Evolutionary conservation across 2,113 vertebrate genomes (phyloP), one percentile per base, ranked within the genome.

Genomic region (Centropus unirufus): DNA sequence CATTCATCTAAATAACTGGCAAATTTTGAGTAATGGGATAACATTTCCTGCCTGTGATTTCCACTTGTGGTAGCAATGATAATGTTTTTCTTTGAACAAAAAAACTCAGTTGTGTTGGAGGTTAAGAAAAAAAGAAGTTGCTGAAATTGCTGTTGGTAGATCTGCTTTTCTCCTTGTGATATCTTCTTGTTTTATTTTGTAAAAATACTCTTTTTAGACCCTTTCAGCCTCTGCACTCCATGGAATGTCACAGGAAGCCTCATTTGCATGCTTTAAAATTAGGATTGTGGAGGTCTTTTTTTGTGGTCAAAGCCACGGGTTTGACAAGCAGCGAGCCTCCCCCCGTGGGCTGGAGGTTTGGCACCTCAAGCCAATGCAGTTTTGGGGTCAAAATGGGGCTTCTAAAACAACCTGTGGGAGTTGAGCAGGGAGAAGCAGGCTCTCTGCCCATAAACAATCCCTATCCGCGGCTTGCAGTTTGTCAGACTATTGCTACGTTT

Each of bases 191-290:
- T 55, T 55, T 30, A 29, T 72, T 7, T 13, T 22, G 17, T 49
- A 49, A 49, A n/a, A 29, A 29, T 20, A 10, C 22, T 49, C 16
- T 47, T 34, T 82, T 67, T 14, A 63, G 30, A 68, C 12, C 9
- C 5, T 64, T 47, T 8, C 42, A 87, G 29, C 18, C 67, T 67
- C 21, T 55, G 52, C 0, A 0, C 32, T 49, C 8, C 5, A 34
- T 9, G 15, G 44, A 39, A 74, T 61, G 17, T 29, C 69, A 51
- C 32, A 36, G 55, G 21, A 87, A 73, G 24, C 54, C 51, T 82
- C 55, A 57, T 29, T 44, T 75, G 27, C 14, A 20, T 58, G 57
- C 27, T 87, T 87, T 73, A 84, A 63, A 89, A 73, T n/a, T 14
- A 92, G 64, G 73, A 68, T 39, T 27, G 11, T 23, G 69, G 40